phyloP scores from a whole-genome alignment of 2,113 vertebrate genomes.

The Phylloscopus trochiloides region DNA sequence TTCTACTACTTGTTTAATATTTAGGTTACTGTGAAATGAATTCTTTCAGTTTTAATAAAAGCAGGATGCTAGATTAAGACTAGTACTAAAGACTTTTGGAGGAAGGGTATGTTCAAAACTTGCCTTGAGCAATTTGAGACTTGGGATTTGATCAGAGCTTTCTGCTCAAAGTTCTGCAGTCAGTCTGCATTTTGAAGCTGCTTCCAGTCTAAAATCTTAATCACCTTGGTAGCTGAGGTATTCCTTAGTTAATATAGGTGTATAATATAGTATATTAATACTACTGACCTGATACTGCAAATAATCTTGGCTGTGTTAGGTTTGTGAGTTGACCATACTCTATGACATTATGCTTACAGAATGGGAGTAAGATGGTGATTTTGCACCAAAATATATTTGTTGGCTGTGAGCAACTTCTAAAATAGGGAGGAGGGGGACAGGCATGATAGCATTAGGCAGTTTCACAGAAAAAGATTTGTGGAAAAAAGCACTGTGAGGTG shows the following conservation, averaged over 20 bases:
- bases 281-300: not conserved
- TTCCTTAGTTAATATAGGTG: not conserved
- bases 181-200: not conserved
- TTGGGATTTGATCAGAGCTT: not conserved
- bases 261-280: not conserved
- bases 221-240: not conserved
- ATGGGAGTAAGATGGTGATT: not conserved
- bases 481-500: not conserved
- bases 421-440: not conserved
- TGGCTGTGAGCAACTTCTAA: not conserved
- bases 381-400: not conserved
- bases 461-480: not conserved
- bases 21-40: not conserved
- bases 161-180: not conserved
- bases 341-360: not conserved
- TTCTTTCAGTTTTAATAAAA: not conserved
- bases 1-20: not conserved
- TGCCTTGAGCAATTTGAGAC: not conserved
- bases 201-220: not conserved
- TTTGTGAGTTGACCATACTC: not conserved
- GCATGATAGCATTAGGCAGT: not conserved
- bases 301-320: not conserved
- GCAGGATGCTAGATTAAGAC: not conserved
- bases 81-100: not conserved
- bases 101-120: not conserved